Conservation (phyloP, 2,888 invertebrate genomes). For the Hipparchia semele region DNA sequence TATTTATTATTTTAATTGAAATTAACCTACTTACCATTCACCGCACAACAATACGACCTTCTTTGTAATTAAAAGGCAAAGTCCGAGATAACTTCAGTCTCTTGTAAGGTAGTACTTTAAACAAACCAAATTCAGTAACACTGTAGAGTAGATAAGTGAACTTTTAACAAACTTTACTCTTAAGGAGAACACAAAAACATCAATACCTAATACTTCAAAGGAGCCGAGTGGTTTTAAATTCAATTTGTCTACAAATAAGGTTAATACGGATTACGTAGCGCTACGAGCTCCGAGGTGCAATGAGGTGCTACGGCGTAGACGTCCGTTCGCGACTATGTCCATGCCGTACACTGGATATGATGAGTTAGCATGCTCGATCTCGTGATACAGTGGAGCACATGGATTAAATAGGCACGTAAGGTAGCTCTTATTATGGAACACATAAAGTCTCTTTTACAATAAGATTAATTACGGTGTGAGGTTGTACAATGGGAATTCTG, state of each 20-base stretch:
- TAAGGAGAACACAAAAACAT: constrained; percentile 19
- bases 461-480: background rate
- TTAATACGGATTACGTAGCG: constrained; percentile 27
- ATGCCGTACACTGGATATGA: constrained; percentile 56
- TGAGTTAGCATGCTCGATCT: constrained; percentile 36
- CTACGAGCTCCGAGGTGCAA: constrained; percentile 25
- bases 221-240: constrained; percentile 24
- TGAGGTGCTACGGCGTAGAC: constrained; percentile 58
- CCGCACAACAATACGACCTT: background rate
- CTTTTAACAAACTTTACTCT: constrained; percentile 18
- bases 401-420: background rate
- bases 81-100: constrained; percentile 3
- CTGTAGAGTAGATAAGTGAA: background rate
- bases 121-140: background rate
- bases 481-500: constrained; percentile 27
- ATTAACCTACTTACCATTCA: background rate
- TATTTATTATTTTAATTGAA: too few relatives aligned
- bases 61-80: background rate
- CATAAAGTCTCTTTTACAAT: constrained; percentile 21
- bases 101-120: constrained; percentile 7
- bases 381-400: constrained; percentile 21
- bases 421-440: constrained; percentile 14
- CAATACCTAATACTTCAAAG: constrained; percentile 23
- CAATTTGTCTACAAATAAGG: constrained; percentile 30
- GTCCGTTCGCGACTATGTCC: constrained; percentile 54